phyloP scores from a whole-genome alignment of 2,113 vertebrate genomes.

The Synchiropus splendidus region DNA sequence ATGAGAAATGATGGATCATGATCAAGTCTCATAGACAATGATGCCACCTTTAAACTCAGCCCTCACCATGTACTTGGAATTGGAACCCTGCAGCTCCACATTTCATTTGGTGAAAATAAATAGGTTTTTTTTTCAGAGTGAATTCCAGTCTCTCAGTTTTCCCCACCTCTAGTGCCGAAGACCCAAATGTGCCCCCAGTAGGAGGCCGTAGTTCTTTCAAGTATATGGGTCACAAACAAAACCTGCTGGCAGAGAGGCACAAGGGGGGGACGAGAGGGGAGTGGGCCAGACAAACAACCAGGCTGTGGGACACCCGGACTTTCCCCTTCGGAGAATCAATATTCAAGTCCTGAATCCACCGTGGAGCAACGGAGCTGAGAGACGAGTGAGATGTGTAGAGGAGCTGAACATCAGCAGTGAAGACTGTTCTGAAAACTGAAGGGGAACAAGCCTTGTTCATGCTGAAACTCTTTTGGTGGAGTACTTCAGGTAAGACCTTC shows the following conservation, averaged over 20 bases:
- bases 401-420: no score
- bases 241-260: slow-evolving; percentile 21
- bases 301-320: slow-evolving; percentile 42
- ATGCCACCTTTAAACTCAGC: no score
- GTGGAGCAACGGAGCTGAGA: slow-evolving; percentile 53
- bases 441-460: background rate
- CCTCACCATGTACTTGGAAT: no score
- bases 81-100: no score
- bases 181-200: slow-evolving; percentile 31
- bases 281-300: slow-evolving; percentile 53
- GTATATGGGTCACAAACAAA: slow-evolving; percentile 65
- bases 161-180: background rate
- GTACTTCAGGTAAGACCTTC: slow-evolving; percentile 3
- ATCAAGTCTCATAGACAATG: no score
- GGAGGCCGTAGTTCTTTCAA: slow-evolving; percentile 31
- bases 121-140: no score
- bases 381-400: slow-evolving; percentile 37
- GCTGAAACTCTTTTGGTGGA: no score
- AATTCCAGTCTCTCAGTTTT: no score
- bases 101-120: no score
- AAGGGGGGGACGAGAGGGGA: slow-evolving; percentile 31
- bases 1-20: no score
- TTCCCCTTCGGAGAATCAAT: slow-evolving; percentile 59
- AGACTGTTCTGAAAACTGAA: no score
- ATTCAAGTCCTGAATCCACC: slow-evolving; percentile 56